Evolutionary conservation across 2,888 invertebrate genomes (phyloP), one percentile per base, ranked within the genome.

Genomic region (Phrixothrix hirtus): DNA sequence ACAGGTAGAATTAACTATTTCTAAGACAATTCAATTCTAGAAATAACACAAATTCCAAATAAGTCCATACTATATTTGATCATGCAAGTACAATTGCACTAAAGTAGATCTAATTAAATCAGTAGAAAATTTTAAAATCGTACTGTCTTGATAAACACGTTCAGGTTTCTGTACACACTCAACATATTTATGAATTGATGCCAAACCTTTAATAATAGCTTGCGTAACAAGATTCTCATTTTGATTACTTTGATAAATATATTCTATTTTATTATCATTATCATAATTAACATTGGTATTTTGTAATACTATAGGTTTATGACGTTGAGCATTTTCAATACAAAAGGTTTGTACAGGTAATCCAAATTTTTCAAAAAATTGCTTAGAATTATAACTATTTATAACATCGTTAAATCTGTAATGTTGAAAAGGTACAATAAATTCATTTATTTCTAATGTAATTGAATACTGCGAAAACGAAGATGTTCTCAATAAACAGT

Each of bases 391-490:
- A 58, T 79, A 78, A 55, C 82, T 81, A 48, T 75, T 74, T 35
- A 85, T 66, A 30, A 85, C 73, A 38, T 79, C 79, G 55, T 78
- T 77, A 1, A 85, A 68, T 17, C 77, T 79, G 55, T 77, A 79
- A 60, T 83, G 81, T 35, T 81, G 77, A 55, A 80, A 76, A 1
- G 86, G 83, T 21, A 85, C 82, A 37, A 87, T 66, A 61, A 82
- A 87, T 61, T 88, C 86, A 62, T 86, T 82, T 81, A 85, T 83
- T 0, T 83, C 78, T 25, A 86, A 66, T 0, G 82, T 78, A 49
- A 79, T 74, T 0, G 79, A 79, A 70, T 80, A 81, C 58, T 79
- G 79, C 0, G 78, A 78, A 66, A 78, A 79, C 5, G 63, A 61
- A 34, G 62, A 61, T 17, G 79, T 83, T 56, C 88, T 79, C 54